Conservation (phyloP, 92 coral and sea anemone genomes). For the Paragorgia papillata region DNA sequence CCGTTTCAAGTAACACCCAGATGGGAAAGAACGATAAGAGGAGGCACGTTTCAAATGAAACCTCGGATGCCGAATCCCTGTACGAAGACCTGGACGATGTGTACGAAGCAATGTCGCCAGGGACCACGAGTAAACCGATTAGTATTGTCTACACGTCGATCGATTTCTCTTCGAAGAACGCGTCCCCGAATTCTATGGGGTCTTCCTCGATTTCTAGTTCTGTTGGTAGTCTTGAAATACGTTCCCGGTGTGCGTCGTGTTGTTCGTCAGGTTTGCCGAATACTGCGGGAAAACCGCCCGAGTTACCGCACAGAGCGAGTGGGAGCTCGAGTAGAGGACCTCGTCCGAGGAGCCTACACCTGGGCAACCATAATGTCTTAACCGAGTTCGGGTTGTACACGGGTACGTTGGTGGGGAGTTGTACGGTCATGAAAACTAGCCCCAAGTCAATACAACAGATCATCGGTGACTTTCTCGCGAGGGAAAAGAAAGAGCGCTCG, state of each 20-base stretch:
- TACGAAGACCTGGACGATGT: slow-evolving; percentile 73
- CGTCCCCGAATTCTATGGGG: slow-evolving; percentile 24
- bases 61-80: slow-evolving; percentile 51
- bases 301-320: slow-evolving; percentile 16
- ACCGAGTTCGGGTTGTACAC: slow-evolving; percentile 70
- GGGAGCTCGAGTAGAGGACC: background rate
- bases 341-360: slow-evolving; percentile 73
- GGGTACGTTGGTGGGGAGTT: slow-evolving; percentile 72
- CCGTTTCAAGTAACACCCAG: background rate
- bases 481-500: slow-evolving; percentile 60
- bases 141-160: slow-evolving; percentile 94
- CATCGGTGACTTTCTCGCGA: slow-evolving; percentile 68
- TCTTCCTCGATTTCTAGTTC: slow-evolving; percentile 10
- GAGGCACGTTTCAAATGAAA: slow-evolving; percentile 61
- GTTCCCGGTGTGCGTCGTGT: background rate
- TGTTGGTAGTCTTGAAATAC: slow-evolving; percentile 25
- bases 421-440: slow-evolving; percentile 72
- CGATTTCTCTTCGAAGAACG: slow-evolving; percentile 53
- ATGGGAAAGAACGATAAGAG: slow-evolving; percentile 49
- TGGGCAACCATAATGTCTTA: slow-evolving; percentile 40
- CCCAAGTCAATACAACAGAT: slow-evolving; percentile 71
- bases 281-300: slow-evolving; percentile 28
- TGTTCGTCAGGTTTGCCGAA: background rate
- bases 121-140: slow-evolving; percentile 74
- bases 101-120: slow-evolving; percentile 37